phyloP scores from a whole-genome alignment of 2,113 vertebrate genomes.

The Alethe castanea region DNA sequence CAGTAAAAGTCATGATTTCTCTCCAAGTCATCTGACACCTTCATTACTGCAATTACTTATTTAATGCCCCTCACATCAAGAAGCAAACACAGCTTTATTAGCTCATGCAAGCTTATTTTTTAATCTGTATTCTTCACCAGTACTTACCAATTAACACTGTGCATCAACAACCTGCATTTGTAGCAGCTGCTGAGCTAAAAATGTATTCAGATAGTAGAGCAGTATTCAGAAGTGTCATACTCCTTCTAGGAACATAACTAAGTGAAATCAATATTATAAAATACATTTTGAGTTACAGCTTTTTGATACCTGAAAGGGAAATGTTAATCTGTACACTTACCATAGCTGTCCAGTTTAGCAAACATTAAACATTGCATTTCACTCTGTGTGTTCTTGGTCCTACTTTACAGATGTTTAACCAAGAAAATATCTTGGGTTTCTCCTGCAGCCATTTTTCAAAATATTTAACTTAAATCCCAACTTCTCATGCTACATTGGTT shows the following conservation, averaged over 20 bases:
- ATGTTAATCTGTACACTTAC: neutral
- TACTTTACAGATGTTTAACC: neutral
- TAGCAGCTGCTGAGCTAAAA: neutral
- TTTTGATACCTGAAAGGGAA: neutral
- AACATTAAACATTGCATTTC: neutral
- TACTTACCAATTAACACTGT: conserved; percentile 17
- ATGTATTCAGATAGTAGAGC: neutral
- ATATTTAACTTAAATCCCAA: neutral
- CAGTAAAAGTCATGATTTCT: conserved; percentile 49
- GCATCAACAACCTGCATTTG: conserved; percentile 28
- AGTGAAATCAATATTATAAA: neutral
- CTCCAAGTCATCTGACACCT: conserved; percentile 25
- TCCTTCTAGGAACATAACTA: conserved; percentile 27
- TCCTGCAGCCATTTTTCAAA: neutral
- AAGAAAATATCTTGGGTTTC: neutral
- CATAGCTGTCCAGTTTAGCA: neutral
- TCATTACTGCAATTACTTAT: conserved; percentile 43
- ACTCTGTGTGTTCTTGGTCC: neutral
- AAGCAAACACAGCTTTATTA: conserved; percentile 16
- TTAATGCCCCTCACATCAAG: conserved; percentile 37
- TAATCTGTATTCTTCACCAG: conserved; percentile 3
- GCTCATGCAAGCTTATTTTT: neutral
- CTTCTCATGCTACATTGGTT: neutral
- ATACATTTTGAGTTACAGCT: neutral
- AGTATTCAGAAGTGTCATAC: neutral